A percentile compares a stretch with the other conserved stretches of the same genome.
phyloP scores from a whole-genome alignment of 2,113 vertebrate species.

The Octodon degus region DNA sequence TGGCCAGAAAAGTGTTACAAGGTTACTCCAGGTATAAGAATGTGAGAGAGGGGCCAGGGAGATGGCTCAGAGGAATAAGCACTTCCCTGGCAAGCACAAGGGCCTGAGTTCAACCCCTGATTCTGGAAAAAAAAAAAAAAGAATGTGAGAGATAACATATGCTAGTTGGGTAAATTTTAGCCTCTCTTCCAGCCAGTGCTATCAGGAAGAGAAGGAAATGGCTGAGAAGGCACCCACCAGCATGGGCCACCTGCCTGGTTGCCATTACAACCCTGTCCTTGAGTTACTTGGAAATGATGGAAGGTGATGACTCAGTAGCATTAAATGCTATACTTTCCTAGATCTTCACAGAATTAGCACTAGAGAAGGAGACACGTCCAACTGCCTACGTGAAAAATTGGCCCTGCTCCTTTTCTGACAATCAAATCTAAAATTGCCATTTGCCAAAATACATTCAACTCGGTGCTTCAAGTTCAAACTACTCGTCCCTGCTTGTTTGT shows the following conservation, averaged over 20 bases:
- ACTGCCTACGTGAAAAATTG: neutral
- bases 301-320: constrained; percentile 37
- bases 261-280: constrained; percentile 7
- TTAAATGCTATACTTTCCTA: constrained; percentile 39
- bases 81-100: no score
- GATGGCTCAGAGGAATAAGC: no score
- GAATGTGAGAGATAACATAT: constrained; percentile 25
- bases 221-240: neutral
- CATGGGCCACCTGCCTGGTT: neutral
- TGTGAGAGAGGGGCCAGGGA: neutral
- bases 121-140: no score
- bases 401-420: neutral
- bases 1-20: neutral
- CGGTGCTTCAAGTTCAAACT: neutral
- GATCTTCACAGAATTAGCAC: constrained; percentile 8
- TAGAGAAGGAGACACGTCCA: neutral
- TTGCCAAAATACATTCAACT: neutral
- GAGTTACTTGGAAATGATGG: constrained; percentile 41
- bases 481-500: neutral
- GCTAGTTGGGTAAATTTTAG: constrained; percentile 33
- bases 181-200: neutral
- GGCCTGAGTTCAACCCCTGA: no score
- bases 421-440: constrained; percentile 1
- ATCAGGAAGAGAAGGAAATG: constrained; percentile 2
- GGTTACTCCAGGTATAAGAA: neutral